Conservation (phyloP, 2,113 vertebrate genomes). For the Aldabrachelys gigantea region DNA sequence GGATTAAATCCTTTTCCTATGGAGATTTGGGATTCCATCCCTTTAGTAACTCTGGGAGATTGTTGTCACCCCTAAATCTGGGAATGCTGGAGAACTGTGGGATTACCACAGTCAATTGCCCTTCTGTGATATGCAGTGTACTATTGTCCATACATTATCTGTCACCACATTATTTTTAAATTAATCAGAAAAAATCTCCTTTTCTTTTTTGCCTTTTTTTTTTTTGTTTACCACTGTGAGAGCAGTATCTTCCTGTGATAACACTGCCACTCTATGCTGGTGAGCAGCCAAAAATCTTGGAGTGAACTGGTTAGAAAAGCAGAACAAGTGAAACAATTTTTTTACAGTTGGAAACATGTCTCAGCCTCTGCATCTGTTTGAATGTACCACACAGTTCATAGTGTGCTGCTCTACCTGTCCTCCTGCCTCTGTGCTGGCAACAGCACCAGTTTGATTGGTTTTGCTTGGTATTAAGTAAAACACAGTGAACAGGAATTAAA, state of each 20-base stretch:
- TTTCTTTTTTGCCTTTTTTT: neutral
- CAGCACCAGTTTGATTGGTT: rapidly evolving
- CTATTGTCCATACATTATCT: neutral
- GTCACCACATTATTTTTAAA: neutral
- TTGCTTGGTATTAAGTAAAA: neutral
- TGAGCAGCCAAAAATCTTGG: neutral
- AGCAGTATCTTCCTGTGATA: neutral
- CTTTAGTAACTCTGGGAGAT: neutral
- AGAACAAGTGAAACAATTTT: neutral
- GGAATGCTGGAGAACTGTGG: neutral
- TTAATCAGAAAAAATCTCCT: neutral
- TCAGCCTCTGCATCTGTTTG: neutral
- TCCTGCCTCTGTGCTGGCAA: neutral
- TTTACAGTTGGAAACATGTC: neutral
- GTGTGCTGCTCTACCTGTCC: neutral
- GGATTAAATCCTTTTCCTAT: neutral
- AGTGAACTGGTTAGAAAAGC: neutral
- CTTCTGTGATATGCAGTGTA: neutral
- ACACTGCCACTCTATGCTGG: neutral
- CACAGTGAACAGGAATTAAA: neutral
- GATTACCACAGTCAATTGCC: neutral
- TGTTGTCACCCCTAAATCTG: rapidly evolving
- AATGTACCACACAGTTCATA: neutral
- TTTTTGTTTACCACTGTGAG: neutral
- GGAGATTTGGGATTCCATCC: neutral